These are phyloP conservation scores for Tipula vernalis DNA, from an alignment of 2,888 invertebrate species.

Conservation along the genomic window DNA sequence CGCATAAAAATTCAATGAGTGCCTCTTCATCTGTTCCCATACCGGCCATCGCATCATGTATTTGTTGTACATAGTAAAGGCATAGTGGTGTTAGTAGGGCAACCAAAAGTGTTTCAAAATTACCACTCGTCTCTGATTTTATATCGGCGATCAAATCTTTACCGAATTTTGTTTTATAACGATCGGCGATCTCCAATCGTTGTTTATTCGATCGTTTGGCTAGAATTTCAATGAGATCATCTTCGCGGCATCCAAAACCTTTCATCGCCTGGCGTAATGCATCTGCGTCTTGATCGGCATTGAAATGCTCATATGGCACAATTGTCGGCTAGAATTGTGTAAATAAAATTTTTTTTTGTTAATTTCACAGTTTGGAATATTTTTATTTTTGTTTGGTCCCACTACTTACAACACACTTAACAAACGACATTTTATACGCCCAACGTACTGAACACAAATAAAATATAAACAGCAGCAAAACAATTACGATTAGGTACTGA, in stretches of 20 bases:
- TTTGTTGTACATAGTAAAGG: constrained; percentile 54
- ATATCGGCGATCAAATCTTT: constrained; percentile 68
- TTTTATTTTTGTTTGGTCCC: too few species aligned
- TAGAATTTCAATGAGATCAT: not conserved
- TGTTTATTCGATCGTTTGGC: constrained; percentile 62
- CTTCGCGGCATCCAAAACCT: not conserved
- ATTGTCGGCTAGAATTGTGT: not conserved
- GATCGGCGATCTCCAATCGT: constrained; percentile 40
- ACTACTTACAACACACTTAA: not conserved
- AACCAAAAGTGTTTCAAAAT: constrained; percentile 64
- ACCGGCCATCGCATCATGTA: constrained; percentile 73
- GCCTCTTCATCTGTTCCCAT: constrained; percentile 75
- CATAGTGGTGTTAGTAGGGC: too few species aligned
- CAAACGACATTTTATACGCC: not conserved
- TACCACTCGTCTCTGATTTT: constrained; percentile 54
- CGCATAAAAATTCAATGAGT: constrained; percentile 79
- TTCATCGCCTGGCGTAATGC: not conserved
- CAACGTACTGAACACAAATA: not conserved
- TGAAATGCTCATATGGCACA: not conserved
- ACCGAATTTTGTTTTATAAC: constrained; percentile 28
- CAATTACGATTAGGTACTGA: not conserved
- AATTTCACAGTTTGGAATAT: too few species aligned
- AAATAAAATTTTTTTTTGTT: not conserved
- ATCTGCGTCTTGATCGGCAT: not conserved
- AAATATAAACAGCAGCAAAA: too few species aligned